Evolutionary conservation across 2,888 invertebrate species (phyloP), one percentile per base, ranked within the genome.

Genomic region (Bruchidius siliquastri): DNA sequence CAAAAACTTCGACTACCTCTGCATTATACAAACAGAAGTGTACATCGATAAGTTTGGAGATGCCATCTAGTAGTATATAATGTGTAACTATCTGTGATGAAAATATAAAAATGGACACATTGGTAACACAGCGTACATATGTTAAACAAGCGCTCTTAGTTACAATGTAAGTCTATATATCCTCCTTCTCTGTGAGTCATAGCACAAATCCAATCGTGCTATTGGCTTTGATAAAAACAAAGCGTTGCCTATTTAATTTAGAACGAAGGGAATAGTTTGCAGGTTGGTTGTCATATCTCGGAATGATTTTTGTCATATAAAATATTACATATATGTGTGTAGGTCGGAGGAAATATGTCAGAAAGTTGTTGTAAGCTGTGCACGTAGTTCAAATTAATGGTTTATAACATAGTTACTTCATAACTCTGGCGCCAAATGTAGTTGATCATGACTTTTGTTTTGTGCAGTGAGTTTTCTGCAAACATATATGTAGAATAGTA

Each of bases 61-160:
- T 77, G 79, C 77, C 78, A 79, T 79, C 79, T 20, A 66, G 73
- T 71, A 70, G 71, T 82, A 81, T 71, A 22, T 30, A 26, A 49
- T 71, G 81, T 79, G 81, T 79, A 82, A 83, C 81, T 83, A 83
- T 82, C 83, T 84, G 84, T 84, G 83, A 84, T 84, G 82, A 82
- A 79, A 78, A 73, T 22, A 71, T 69, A 74, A 80, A 80, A 79
- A 81, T 79, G 81, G 83, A 84, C 84, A 83, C 84, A 85, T 84
- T 84, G 83, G 83, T 84, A 85, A 85, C 85, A 85, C 85, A 85
- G 86, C 86, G 86, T 86, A 86, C 86, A 86, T 86, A 86, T 86
- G 86, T 86, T 86, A 86, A 85, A 85, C 85, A 83, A 85, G 83
- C 86, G 86, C 86, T 83, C 82, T 83, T 85, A 83, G 85, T 85